Evolutionary conservation across 2,797 vertebrate genomes (phyloP).

Genomic region (Phataginus tricuspis): DNA sequence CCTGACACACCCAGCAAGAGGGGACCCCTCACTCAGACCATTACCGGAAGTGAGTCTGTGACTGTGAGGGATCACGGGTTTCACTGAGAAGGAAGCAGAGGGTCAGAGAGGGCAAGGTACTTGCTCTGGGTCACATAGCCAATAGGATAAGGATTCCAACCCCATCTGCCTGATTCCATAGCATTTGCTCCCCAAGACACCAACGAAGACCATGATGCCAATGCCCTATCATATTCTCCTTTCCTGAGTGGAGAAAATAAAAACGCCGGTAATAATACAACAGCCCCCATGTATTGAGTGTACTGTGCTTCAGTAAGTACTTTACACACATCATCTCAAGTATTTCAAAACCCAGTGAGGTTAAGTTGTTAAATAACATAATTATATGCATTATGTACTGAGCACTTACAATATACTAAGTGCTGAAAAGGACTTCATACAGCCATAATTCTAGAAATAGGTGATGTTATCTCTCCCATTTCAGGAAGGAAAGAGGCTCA

Average conservation of each 20-base stretch:
- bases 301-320: not conserved
- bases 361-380: not conserved
- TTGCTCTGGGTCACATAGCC: slow-evolving; percentile 19
- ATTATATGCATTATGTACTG: not conserved
- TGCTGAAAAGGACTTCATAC: not conserved
- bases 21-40: not conserved
- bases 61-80: not conserved
- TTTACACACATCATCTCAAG: not conserved
- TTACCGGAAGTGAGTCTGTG: not conserved
- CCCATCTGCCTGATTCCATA: not conserved
- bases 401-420: not conserved
- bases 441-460: not conserved
- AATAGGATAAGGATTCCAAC: not conserved
- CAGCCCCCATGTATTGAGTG: not conserved
- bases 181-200: not conserved
- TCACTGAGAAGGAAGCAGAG: slow-evolving; percentile 3
- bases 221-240: not conserved
- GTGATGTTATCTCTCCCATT: not conserved
- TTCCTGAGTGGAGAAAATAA: not conserved
- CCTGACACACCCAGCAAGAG: slow-evolving; percentile 25
- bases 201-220: not conserved
- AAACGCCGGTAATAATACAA: not conserved
- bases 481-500: slow-evolving; percentile 42
- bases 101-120: not conserved
- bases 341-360: not conserved